Evolutionary conservation across 2,797 vertebrate species (phyloP).

Genomic region (Helarctos malayanus): DNA sequence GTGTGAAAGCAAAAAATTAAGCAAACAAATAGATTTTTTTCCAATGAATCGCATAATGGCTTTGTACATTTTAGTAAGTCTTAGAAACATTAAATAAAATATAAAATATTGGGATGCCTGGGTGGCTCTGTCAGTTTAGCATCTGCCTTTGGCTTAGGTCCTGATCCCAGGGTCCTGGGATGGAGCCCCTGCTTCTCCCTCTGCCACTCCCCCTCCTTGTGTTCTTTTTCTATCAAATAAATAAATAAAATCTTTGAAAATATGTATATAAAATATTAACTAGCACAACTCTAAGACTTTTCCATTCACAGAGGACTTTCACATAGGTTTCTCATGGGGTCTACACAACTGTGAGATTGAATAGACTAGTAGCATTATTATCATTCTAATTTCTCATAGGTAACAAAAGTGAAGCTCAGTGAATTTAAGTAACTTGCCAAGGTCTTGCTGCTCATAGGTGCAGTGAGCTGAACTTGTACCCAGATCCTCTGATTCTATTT

Average conservation of each 20-base stretch:
- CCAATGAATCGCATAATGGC: background rate
- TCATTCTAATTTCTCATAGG: background rate
- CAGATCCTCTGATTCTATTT: background rate
- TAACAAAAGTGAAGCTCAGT: background rate
- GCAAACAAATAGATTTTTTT: background rate
- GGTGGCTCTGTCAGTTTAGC: background rate
- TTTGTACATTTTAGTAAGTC: background rate
- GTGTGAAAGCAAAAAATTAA: background rate
- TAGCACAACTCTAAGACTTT: background rate
- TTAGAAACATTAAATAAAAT: conserved; percentile 25
- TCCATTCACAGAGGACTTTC: background rate
- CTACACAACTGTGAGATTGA: background rate
- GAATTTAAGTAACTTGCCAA: background rate
- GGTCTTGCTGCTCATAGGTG: background rate
- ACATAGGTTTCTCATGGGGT: background rate
- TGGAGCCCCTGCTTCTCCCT: too few species aligned
- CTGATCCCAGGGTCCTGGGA: too few species aligned
- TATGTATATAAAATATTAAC: background rate
- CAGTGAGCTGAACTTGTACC: background rate
- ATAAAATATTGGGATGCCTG: background rate
- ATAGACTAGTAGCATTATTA: background rate
- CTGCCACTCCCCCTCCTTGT: too few species aligned
- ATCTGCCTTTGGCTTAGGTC: background rate
- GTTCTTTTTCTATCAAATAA: too few species aligned
- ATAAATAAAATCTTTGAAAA: too few species aligned